phyloP scores from a whole-genome alignment of 1,140 invertebrate species.

The Lucilia sericata region DNA sequence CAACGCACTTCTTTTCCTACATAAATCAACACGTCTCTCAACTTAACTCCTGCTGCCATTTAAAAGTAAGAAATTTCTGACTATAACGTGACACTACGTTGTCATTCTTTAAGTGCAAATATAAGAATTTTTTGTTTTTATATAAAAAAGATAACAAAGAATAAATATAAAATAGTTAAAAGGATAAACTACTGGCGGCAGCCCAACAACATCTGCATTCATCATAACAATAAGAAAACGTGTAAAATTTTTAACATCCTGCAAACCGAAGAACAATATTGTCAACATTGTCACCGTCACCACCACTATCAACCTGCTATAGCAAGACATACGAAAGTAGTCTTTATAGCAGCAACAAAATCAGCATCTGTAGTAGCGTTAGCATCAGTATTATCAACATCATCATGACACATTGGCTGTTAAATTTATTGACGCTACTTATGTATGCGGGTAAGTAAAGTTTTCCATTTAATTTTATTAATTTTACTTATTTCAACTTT shows the following conservation, averaged over 20 bases:
- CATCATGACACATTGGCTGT: constrained; percentile 48
- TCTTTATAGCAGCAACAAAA: background rate
- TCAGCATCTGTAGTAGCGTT: background rate
- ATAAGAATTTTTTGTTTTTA: background rate
- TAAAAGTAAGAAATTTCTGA: background rate
- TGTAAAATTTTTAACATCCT: background rate
- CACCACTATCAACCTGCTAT: background rate
- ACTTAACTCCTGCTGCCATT: background rate
- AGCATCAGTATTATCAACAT: constrained; percentile 43
- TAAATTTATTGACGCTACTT: constrained; percentile 47
- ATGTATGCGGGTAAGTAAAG: constrained; percentile 48
- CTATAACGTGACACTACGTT: background rate
- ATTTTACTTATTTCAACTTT: background rate
- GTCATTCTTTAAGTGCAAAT: background rate
- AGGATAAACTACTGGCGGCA: constrained; percentile 4
- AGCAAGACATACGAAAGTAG: background rate
- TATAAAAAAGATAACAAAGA: background rate
- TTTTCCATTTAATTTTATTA: constrained; percentile 44
- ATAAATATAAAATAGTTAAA: background rate
- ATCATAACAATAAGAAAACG: constrained; percentile 31
- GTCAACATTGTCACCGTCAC: background rate
- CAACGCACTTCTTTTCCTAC: background rate
- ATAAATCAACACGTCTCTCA: constrained; percentile 4
- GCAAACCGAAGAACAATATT: background rate
- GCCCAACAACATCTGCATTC: constrained; percentile 4